Evolutionary conservation across 2,888 invertebrate genomes (phyloP).

Genomic region (Pristionchus maxplancki): DNA sequence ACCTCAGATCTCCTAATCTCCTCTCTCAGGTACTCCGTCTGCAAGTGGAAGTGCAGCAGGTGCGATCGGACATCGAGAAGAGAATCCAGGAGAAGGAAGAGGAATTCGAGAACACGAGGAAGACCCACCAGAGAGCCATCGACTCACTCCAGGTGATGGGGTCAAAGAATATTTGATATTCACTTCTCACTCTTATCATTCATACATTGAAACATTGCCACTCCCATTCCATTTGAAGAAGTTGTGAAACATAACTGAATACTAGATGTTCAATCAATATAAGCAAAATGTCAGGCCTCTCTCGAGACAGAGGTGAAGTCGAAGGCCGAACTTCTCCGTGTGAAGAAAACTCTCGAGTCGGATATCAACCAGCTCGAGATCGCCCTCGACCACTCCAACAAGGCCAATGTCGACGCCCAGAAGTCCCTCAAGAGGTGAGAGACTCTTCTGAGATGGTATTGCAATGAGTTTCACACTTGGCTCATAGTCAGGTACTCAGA

Average conservation of each 20-base stretch:
- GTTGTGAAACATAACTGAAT: neutral
- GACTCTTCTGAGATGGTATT: neutral
- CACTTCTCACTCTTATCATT: no score
- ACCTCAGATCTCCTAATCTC: no score
- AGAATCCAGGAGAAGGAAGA: conserved; percentile 99
- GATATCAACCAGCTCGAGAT: conserved; percentile 99
- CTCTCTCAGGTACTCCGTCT: conserved; percentile 80
- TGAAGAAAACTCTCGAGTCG: conserved; percentile 90
- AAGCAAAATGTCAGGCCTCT: conserved; percentile 99
- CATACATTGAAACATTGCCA: neutral
- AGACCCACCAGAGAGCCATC: conserved; percentile 93
- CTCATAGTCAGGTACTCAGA: no score
- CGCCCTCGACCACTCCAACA: conserved; percentile 98
- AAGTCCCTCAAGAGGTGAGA: conserved; percentile 78
- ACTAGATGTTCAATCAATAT: no score
- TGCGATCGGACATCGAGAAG: conserved; percentile 99
- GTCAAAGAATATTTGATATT: no score
- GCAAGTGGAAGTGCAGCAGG: conserved; percentile 97
- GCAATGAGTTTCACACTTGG: neutral
- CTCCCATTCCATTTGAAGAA: neutral
- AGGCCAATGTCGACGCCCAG: conserved; percentile 82
- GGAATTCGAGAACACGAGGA: conserved; percentile 96
- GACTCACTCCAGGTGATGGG: conserved; percentile 87
- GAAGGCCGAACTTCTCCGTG: conserved; percentile 90
- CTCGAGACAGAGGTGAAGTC: conserved; percentile 89